Percentiles rank a stretch among this genome's conserved stretches.
phyloP scores from a whole-genome alignment of 2,888 invertebrate species.

The Troilus luridus region DNA sequence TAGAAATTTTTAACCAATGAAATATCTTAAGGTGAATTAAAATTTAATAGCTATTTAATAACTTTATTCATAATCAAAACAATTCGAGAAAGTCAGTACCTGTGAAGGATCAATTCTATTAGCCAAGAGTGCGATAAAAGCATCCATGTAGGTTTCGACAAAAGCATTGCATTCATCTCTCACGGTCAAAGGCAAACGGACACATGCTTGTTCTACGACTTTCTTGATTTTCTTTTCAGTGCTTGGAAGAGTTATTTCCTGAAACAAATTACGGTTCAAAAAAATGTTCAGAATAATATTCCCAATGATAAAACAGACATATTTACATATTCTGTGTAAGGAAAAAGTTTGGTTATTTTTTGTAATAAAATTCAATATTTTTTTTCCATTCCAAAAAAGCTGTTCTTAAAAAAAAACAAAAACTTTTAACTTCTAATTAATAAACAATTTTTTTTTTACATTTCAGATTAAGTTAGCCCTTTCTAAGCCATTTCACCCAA shows the following conservation, averaged over 20 bases:
- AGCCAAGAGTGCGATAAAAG: slow-evolving; percentile 82
- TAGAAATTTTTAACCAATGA: no score
- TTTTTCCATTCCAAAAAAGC: no score
- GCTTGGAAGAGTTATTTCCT: slow-evolving; percentile 66
- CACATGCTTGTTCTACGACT: slow-evolving; percentile 80
- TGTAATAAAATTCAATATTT: no score
- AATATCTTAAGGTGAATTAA: neutral
- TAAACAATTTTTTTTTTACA: no score
- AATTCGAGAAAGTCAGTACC: slow-evolving; percentile 70
- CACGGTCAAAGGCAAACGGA: slow-evolving; percentile 76
- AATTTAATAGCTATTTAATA: neutral
- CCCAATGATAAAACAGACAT: no score
- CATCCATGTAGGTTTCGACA: slow-evolving; percentile 84
- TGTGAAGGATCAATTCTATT: slow-evolving; percentile 84
- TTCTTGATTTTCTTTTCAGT: slow-evolving; percentile 75
- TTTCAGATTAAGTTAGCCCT: no score
- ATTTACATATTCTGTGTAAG: no score
- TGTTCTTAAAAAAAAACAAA: no score
- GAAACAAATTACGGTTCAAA: neutral
- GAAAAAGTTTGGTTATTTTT: no score
- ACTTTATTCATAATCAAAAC: neutral
- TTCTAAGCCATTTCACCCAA: no score
- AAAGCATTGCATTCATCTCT: slow-evolving; percentile 79
- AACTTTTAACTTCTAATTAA: no score
- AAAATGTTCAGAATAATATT: neutral